Base-by-base conservation (phyloP, 2,797 vertebrate species). In the Gymnocypris eckloni region DNA sequence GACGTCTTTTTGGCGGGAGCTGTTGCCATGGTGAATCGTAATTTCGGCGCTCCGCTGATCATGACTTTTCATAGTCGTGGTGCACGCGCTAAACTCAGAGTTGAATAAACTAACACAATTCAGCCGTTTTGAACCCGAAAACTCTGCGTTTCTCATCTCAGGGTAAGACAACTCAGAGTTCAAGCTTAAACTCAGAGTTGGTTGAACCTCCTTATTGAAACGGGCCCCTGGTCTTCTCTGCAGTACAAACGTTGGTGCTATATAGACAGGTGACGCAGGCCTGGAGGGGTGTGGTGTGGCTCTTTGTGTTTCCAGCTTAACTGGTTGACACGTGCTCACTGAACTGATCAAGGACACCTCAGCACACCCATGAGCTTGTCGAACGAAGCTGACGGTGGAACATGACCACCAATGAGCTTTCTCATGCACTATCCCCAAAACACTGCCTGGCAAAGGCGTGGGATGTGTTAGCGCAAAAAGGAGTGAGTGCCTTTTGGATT, bases 351-450 rank as follows among this genome's bases (percentile, higher is more conserved):
- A 96, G 96, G 96, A 97, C 97, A 95, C 94, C 96, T 98, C 97
- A 97, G 97, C 96, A 96, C 97, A 98, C 97, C 97, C 97, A 96
- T 33, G 33, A 33, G 96, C 96, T 97, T 98, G 97, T 97, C 97
- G 97, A 97, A 96, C 97, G 96, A 97, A 97, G 33, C 33, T 33
- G 33, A 33, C 33, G 33, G 33, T 33, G 2, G 97, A 97, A 98
- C 98, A 99, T 98, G 97, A 98, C 97, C 97, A 96, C 96, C 97
- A 97, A 96, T 96, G 96, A 97, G 96, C 96, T 97, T 95, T 95
- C 93, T 97, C 15, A 8, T 43, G 28, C 64, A 66, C 15, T 66
- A 18, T 66, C 15, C 52, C 97, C 96, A 96, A 97, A 97, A 97
- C 97, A 96, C 94, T 95, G 96, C 95, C 95, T 96, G 93, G 95